Percentiles rank a stretch among this genome's conserved stretches.
Evolutionary conservation across 2,797 vertebrate species (phyloP).

Genomic region (Myotis daubentonii): DNA sequence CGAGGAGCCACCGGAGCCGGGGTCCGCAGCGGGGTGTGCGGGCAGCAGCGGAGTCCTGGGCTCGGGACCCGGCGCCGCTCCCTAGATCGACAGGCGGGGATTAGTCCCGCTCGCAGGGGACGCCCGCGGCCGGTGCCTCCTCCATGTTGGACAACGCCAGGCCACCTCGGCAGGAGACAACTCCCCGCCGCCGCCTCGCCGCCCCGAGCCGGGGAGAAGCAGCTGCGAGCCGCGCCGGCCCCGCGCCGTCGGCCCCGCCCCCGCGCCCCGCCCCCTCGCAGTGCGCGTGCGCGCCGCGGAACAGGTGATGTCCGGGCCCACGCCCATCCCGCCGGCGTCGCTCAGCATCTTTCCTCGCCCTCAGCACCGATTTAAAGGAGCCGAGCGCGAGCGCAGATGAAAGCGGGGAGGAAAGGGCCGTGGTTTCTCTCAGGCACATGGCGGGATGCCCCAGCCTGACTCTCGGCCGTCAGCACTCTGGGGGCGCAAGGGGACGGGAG

Average conservation of each 20-base stretch:
- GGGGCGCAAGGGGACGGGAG: neutral
- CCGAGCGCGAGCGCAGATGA: neutral
- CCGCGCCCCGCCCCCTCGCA: slow-evolving; percentile 62
- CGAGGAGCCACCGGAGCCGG: neutral
- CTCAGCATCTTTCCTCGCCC: neutral
- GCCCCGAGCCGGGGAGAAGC: slow-evolving; percentile 26
- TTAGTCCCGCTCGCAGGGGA: slow-evolving; percentile 59
- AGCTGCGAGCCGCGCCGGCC: slow-evolving; percentile 54
- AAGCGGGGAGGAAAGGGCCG: accelerated
- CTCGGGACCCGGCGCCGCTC: neutral
- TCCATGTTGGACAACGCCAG: slow-evolving; percentile 77
- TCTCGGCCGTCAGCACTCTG: neutral
- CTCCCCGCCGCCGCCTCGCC: slow-evolving; percentile 67
- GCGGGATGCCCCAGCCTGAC: slow-evolving; percentile 18
- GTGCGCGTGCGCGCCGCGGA: slow-evolving; percentile 86
- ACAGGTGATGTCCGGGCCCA: slow-evolving; percentile 87
- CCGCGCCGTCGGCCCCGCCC: slow-evolving; percentile 64
- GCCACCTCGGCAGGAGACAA: slow-evolving; percentile 47
- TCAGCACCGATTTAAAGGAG: slow-evolving; percentile 74
- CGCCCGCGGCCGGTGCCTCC: slow-evolving; percentile 55
- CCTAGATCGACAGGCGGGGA: neutral
- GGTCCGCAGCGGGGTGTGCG: slow-evolving; percentile 45
- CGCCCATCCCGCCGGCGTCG: slow-evolving; percentile 11
- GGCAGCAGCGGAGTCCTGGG: neutral
- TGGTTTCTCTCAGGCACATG: slow-evolving; percentile 48